phyloP scores from a whole-genome alignment of 2,113 vertebrate species.

The Thinocorus orbignyianus region DNA sequence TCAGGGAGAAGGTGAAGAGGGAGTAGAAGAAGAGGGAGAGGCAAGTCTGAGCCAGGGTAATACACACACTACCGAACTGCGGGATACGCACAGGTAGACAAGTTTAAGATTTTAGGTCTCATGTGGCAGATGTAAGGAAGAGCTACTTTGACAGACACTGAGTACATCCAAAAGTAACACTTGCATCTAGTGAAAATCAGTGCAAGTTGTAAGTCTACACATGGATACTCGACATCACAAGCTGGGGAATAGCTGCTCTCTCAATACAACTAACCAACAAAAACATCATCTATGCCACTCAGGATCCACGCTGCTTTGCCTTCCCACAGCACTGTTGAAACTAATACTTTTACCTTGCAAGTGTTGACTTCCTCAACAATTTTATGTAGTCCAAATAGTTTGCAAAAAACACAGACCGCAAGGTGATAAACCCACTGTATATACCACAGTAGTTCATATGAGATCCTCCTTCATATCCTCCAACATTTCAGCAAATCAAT shows the following conservation, averaged over 20 bases:
- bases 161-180: rapidly evolving
- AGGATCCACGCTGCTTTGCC: neutral
- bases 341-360: neutral
- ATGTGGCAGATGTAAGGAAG: neutral
- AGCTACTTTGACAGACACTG: neutral
- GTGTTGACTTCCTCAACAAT: neutral
- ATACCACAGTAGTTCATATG: neutral
- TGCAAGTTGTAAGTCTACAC: rapidly evolving
- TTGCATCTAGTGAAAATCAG: neutral
- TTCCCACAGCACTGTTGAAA: neutral
- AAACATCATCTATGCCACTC: neutral
- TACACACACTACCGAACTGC: neutral
- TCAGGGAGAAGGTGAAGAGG: neutral
- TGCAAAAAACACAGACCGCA: neutral
- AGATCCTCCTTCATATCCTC: neutral
- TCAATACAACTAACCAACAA: neutral
- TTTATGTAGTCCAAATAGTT: neutral
- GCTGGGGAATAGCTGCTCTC: neutral
- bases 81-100: neutral
- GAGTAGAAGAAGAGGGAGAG: neutral
- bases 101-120: neutral
- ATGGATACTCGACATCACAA: rapidly evolving
- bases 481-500: neutral
- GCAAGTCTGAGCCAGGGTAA: neutral
- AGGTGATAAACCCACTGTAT: neutral